Conservation (phyloP, 2,797 vertebrate genomes). For the Malurus leucopterus region DNA sequence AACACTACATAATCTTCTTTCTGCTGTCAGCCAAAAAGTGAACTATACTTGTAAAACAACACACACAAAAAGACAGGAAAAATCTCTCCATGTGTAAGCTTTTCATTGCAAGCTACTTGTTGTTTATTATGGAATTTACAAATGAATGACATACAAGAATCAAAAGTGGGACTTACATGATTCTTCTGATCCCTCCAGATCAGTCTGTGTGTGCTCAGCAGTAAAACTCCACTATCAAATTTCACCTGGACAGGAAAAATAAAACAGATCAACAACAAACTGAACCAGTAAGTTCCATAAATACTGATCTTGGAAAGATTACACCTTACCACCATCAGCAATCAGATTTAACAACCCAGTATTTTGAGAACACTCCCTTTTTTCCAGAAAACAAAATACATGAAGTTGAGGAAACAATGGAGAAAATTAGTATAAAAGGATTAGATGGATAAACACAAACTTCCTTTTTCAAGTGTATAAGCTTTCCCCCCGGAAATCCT, state of each 20-base stretch:
- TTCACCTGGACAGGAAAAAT: conserved; percentile 78
- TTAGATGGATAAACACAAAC: neutral
- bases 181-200: conserved; percentile 96
- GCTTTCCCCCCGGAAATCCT: conserved; percentile 4
- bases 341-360: neutral
- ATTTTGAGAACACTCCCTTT: neutral
- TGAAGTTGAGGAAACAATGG: neutral
- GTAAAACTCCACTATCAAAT: conserved; percentile 83
- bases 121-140: neutral
- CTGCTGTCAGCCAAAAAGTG: neutral
- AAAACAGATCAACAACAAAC: neutral
- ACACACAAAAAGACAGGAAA: neutral
- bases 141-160: neutral
- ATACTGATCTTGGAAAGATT: neutral
- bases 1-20: neutral
- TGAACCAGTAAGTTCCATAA: neutral
- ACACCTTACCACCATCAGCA: neutral
- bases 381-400: neutral
- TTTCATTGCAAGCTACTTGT: neutral
- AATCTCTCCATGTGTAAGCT: accelerated
- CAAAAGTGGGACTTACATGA: conserved; percentile 76
- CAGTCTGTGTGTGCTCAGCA: conserved; percentile 91
- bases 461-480: conserved; percentile 2
- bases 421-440: neutral
- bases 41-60: neutral